These are phyloP conservation scores for Hemistola chrysoprasaria DNA, from an alignment of 2,888 invertebrate genomes.

Conservation along the genomic window DNA sequence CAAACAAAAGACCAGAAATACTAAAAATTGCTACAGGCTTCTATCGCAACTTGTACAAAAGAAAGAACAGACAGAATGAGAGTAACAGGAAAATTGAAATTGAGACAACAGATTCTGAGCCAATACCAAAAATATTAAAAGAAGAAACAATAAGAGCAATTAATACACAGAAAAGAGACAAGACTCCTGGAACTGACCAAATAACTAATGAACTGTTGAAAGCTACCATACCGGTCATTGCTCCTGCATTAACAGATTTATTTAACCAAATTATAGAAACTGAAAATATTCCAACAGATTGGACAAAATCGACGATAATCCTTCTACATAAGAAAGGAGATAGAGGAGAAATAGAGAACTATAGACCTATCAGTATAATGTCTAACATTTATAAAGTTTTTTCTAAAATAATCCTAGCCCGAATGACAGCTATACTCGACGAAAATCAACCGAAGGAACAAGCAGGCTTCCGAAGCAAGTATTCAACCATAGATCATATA, in stretches of 20 bases:
- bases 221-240: conserved; percentile 7
- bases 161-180: conserved; percentile 3
- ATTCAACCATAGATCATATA: no score
- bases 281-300: conserved; percentile 26
- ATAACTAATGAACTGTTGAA: conserved; percentile 8
- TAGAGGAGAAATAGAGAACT: no score
- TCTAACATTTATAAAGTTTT: neutral
- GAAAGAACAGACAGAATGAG: neutral
- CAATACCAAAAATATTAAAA: conserved; percentile 1
- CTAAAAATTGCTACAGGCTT: conserved; percentile 4
- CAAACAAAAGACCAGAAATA: conserved; percentile 1
- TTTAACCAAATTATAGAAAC: conserved; percentile 28
- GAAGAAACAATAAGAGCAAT: conserved; percentile 3
- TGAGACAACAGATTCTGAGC: neutral
- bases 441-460: no score
- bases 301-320: conserved; percentile 33
- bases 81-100: neutral
- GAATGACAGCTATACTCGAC: neutral
- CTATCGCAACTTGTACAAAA: conserved; percentile 3
- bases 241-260: conserved; percentile 25
- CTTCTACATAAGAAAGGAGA: conserved; percentile 32
- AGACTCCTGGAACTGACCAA: conserved; percentile 2
- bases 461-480: neutral
- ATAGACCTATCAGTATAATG: neutral
- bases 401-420: neutral